Evolutionary conservation across 2,888 invertebrate species (phyloP), one percentile per base, ranked within the genome.

Genomic region (Homarus gammarus): DNA sequence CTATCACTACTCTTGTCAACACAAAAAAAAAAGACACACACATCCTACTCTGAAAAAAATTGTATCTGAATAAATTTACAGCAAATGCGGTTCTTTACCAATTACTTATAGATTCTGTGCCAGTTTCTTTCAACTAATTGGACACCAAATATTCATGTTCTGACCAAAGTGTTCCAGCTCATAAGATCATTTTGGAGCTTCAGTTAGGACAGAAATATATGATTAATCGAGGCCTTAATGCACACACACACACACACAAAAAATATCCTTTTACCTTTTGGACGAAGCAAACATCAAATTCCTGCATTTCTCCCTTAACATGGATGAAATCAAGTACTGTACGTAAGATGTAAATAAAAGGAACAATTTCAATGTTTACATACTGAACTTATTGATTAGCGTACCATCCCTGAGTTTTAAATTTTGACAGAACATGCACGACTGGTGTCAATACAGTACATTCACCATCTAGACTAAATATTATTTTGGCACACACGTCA

Each of bases 1-100:
- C 84, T 75, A 84, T 49, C n/a, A 73, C 27, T 84, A 75, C 73
- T 84, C 75, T 75, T 8, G 36, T 75, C 64, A 31, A 75, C 44
- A 44, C 44, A 36, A 73, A 44, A 31, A n/a, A n/a, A n/a, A n/a
- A 33, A 44, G 38, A 75, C 73, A 84, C 51, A n/a, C 51, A 75
- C 61, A 84, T n/a, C 72, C 72, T 72, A 72, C 31, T 44, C 70
- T 33, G 33, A 2, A 31, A 56, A 33, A 31, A 49, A 18, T 40
- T 68, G 38, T 44, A 44, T 22, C 38, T 15, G 44, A 22, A 82
- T 8, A 27, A 22, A 49, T 36, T 51, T 33, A 49, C 72, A 64
- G 3, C 56, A 78, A 33, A 78, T 56, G 56, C 64, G 27, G 27
- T 27, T 64, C 31, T 64, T 64, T n/a, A 64, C 64, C n/a, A 27